A percentile compares a stretch with the other conserved stretches of the same genome.
Evolutionary conservation across 2,797 vertebrate species (phyloP).

Genomic region (Coreius guichenoti): DNA sequence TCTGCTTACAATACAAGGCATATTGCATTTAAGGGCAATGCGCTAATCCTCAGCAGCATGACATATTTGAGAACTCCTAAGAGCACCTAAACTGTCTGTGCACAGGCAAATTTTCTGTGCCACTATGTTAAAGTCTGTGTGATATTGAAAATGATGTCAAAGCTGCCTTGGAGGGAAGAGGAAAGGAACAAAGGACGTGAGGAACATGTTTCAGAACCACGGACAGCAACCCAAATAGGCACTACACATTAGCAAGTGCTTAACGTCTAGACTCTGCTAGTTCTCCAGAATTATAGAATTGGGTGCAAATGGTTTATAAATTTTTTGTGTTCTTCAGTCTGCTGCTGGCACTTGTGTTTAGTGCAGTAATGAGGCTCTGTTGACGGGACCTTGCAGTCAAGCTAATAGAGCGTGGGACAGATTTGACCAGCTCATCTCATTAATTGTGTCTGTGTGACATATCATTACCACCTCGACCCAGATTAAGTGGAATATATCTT

Average conservation of each 20-base stretch:
- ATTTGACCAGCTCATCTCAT: slow-evolving; percentile 61
- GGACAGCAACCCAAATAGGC: slow-evolving; percentile 20
- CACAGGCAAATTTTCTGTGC: slow-evolving; percentile 21
- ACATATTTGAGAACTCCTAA: not conserved
- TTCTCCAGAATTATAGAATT: slow-evolving; percentile 26
- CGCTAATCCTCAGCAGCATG: not conserved
- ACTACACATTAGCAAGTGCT: slow-evolving; percentile 35
- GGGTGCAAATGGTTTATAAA: slow-evolving; percentile 34
- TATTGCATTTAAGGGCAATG: not conserved
- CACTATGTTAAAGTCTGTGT: slow-evolving; percentile 24
- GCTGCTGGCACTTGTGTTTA: slow-evolving; percentile 38
- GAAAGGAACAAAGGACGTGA: not conserved
- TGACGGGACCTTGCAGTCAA: slow-evolving; percentile 48
- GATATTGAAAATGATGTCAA: slow-evolving; percentile 47
- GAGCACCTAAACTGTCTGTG: not conserved
- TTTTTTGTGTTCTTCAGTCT: slow-evolving; percentile 23
- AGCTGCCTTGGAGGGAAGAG: slow-evolving; percentile 14
- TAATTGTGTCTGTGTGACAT: slow-evolving; percentile 56
- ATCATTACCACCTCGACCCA: slow-evolving; percentile 49
- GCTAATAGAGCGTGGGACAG: slow-evolving; percentile 62
- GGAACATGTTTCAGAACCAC: slow-evolving; percentile 37
- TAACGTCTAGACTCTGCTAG: slow-evolving; percentile 18
- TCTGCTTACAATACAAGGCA: not conserved
- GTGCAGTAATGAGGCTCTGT: slow-evolving; percentile 53
- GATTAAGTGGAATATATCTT: slow-evolving; percentile 46